Evolutionary conservation across 2,888 invertebrate genomes (phyloP).

Genomic region (Sceliomorpha sp.): DNA sequence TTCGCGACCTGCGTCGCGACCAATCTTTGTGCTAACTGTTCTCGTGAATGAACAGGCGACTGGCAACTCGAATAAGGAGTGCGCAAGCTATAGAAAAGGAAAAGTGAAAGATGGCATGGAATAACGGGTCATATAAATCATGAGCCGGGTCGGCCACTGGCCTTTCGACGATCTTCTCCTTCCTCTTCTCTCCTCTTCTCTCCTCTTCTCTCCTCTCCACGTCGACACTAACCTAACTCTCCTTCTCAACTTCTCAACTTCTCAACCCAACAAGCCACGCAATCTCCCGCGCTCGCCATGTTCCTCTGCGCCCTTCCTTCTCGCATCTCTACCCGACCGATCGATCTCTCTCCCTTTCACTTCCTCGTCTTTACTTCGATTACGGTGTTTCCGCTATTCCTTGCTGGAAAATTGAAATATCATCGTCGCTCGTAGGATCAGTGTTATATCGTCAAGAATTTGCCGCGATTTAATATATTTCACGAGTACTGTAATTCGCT

Average conservation of each 20-base stretch:
- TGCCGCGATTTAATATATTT: too few relatives aligned
- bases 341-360: conserved; percentile 32
- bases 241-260: too few relatives aligned
- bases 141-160: conserved; percentile 71
- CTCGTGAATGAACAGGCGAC: conserved; percentile 32
- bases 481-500: too few relatives aligned
- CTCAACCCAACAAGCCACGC: conserved; percentile 18
- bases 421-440: too few relatives aligned
- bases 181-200: neutral
- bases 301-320: conserved; percentile 32
- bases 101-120: conserved; percentile 65
- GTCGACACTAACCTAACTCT: conserved; percentile 40
- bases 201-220: conserved; percentile 21
- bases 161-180: conserved; percentile 61
- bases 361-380: conserved; percentile 27
- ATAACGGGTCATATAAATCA: conserved; percentile 76
- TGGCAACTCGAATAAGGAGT: conserved; percentile 20
- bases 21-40: conserved; percentile 24
- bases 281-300: conserved; percentile 37
- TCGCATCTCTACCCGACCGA: conserved; percentile 1
- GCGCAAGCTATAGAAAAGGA: conserved; percentile 60
- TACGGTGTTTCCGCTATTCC: conserved; percentile 18
- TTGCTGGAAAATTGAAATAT: conserved; percentile 42
- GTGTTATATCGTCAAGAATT: too few relatives aligned
- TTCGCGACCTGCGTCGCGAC: conserved; percentile 23